Evolutionary conservation across 2,888 invertebrate genomes (phyloP), one percentile per base, ranked within the genome.

Genomic region (Allygus modestus): DNA sequence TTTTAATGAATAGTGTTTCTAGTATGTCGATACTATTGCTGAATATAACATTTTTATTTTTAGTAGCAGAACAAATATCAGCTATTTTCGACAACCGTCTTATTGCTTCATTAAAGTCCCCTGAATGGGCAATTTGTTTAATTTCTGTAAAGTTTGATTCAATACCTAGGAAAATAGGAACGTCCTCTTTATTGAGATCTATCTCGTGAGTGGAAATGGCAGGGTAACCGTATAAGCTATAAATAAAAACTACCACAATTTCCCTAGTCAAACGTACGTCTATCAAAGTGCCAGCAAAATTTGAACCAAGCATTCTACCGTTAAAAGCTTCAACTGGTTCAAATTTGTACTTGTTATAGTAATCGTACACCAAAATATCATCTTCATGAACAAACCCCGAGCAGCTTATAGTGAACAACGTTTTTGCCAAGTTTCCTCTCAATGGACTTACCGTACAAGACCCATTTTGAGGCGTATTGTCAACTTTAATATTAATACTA

Each of bases 281-380:
- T 4, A 12, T 5, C 28, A 65, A 65, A 15, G 28, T 15, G 0
- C 65, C 65, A 28, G 9, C 28, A 31, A n/a, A 9, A 31, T 65
- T 17, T 28, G 12, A 9, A 12, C 31, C 31, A 9, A 65, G 65
- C 65, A 65, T 65, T 31, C 28, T 28, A 15, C 65, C 65, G 20
- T 65, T 65, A 17, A 26, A 65, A 15, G 1, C n/a, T 65, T 65
- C 65, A 65, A 65, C 28, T 31, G 28, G 28, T 28, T 65, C 65
- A 65, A 15, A 65, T 65, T 65, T 65, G 20, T 65, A 12, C 17
- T 65, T 65, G 65, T 65, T 28, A 31, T 28, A 65, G 31, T 28
- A 65, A 1, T 65, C 65, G 28, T 65, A 65, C 31, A 65, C 28
- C 11, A 65, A 7, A 2, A 65, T 5, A 9, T 65, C 5, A 28